Conservation (phyloP, 2,113 vertebrate genomes). For the Nerophis ophidion region DNA sequence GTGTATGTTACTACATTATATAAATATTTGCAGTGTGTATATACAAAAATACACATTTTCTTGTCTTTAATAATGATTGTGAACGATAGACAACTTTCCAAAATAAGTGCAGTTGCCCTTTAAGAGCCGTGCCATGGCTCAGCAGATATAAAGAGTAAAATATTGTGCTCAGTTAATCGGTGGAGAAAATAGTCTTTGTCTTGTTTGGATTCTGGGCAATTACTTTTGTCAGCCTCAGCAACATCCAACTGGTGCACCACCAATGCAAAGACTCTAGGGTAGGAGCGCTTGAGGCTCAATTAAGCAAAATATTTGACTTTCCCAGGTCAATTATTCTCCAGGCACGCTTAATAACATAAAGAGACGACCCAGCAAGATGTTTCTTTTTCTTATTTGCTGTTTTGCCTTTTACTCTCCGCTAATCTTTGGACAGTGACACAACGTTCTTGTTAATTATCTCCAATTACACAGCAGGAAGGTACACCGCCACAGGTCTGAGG, state of each 20-base stretch:
- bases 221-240: no score
- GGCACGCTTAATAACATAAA: background rate
- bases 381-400: constrained; percentile 37
- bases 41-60: no score
- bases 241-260: background rate
- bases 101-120: no score
- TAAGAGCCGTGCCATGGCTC: background rate
- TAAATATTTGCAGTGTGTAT: no score
- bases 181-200: background rate
- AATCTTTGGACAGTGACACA: constrained; percentile 78
- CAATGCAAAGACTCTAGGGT: background rate
- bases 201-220: background rate
- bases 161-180: background rate
- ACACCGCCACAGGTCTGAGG: constrained; percentile 81
- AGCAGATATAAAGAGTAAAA: background rate
- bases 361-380: constrained; percentile 6
- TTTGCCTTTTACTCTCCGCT: constrained; percentile 73
- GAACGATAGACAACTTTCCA: no score
- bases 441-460: constrained; percentile 77
- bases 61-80: no score
- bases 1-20: no score
- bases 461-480: constrained; percentile 84
- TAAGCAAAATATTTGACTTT: background rate
- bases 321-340: background rate
- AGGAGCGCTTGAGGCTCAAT: background rate